phyloP scores from a whole-genome alignment of 2,113 vertebrate species.

The Upupa epops region DNA sequence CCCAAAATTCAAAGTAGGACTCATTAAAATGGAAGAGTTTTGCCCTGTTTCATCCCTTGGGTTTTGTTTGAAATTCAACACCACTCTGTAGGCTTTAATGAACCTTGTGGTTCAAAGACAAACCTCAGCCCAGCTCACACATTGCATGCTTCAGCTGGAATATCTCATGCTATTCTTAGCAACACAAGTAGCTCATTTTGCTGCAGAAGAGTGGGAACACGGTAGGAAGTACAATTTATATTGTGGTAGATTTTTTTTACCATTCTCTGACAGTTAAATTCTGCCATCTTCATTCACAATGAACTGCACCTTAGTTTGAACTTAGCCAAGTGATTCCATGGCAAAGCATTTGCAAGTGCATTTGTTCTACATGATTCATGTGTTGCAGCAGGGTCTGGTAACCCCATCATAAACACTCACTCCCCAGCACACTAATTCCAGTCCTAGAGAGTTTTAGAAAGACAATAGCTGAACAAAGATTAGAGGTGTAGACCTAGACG shows the following conservation, averaged over 20 bases:
- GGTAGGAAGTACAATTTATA: not conserved
- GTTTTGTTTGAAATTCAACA: not conserved
- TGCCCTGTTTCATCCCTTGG: not conserved
- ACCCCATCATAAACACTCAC: not conserved
- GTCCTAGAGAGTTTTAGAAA: not conserved
- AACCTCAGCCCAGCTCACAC: not conserved
- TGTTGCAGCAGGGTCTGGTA: not conserved
- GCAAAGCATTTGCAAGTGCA: not conserved
- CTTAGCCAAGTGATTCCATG: not conserved
- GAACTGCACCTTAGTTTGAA: constrained; percentile 9
- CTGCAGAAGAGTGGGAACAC: not conserved
- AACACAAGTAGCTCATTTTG: not conserved
- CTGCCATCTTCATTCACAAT: not conserved
- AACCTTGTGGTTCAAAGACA: not conserved
- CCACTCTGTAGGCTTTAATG: not conserved
- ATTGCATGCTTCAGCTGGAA: not conserved
- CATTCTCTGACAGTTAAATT: not conserved
- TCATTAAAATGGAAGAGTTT: not conserved
- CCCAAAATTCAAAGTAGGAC: not conserved
- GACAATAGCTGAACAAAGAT: not conserved
- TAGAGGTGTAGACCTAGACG: not conserved
- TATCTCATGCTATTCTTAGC: not conserved
- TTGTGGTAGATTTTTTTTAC: not conserved
- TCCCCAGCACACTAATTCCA: not conserved
- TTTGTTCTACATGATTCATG: not conserved